phyloP scores from a whole-genome alignment of 1,140 invertebrate species.

The Nautilus pompilius region DNA sequence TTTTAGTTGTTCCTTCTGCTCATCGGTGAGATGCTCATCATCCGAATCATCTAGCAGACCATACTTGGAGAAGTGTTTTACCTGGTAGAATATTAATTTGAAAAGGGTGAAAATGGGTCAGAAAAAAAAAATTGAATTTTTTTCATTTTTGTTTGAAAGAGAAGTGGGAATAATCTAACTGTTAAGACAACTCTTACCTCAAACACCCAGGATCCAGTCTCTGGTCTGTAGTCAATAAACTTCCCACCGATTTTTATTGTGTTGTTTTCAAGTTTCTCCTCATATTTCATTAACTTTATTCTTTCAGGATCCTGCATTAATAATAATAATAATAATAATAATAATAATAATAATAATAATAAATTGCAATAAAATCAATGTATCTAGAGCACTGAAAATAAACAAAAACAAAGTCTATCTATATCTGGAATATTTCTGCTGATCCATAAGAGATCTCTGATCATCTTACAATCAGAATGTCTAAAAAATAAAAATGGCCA shows the following conservation, averaged over 20 bases:
- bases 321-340: neutral
- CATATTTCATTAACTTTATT: slow-evolving; percentile 79
- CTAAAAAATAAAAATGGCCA: too few species aligned
- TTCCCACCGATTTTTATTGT: slow-evolving; percentile 82
- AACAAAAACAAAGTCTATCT: too few species aligned
- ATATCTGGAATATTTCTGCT: too few species aligned
- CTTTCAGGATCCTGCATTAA: slow-evolving; percentile 65
- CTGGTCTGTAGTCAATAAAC: slow-evolving; percentile 92
- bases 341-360: neutral
- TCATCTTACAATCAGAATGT: too few species aligned
- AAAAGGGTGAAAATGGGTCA: too few species aligned
- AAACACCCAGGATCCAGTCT: slow-evolving; percentile 92
- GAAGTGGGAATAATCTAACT: neutral
- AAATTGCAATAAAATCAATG: too few species aligned
- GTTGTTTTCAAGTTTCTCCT: slow-evolving; percentile 77
- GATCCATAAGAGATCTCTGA: too few species aligned
- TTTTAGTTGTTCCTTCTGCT: slow-evolving; percentile 44
- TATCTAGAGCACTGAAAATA: too few species aligned
- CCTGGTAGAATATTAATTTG: too few species aligned
- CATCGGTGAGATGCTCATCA: slow-evolving; percentile 63
- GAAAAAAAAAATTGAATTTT: neutral
- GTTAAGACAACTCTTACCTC: slow-evolving; percentile 59
- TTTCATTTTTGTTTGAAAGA: neutral
- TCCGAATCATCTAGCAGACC: slow-evolving; percentile 81
- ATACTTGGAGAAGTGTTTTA: slow-evolving; percentile 97